These are phyloP conservation scores for Vultur gryphus DNA, from an alignment of 2,797 vertebrate genomes.

Conservation along the genomic window DNA sequence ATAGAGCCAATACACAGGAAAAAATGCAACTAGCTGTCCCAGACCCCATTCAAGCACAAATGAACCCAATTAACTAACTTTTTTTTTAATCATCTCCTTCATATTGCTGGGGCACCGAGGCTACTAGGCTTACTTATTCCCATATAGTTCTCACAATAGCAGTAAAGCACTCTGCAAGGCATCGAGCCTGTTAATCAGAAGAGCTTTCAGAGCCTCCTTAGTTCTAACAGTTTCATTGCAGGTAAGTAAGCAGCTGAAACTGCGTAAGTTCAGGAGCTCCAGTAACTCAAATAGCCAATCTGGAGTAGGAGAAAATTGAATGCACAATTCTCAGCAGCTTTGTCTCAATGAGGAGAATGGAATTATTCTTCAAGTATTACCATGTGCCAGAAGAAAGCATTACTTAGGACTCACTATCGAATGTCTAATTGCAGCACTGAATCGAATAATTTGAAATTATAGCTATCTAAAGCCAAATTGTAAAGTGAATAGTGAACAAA, in stretches of 20 bases:
- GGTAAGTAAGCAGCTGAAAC: conserved; percentile 12
- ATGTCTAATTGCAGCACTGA: conserved; percentile 35
- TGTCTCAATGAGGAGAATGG: background rate
- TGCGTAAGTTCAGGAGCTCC: background rate
- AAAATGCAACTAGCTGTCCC: background rate
- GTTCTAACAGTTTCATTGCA: conserved; percentile 21
- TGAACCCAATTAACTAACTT: background rate
- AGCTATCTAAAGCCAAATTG: conserved; percentile 17
- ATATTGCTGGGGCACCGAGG: background rate
- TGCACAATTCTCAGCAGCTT: background rate
- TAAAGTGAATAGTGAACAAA: conserved; percentile 26
- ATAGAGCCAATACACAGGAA: background rate
- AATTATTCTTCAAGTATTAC: conserved; percentile 23
- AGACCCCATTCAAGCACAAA: background rate
- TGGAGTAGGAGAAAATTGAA: conserved; percentile 18
- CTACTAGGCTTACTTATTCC: background rate
- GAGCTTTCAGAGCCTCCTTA: conserved; percentile 3
- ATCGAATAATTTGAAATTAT: conserved; percentile 27
- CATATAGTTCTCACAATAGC: background rate
- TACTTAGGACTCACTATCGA: background rate
- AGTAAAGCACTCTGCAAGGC: background rate
- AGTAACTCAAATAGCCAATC: background rate
- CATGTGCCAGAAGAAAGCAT: background rate
- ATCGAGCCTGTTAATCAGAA: background rate
- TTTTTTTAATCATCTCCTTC: background rate